Conservation (phyloP, 2,797 vertebrate genomes). For the Oryzias sinensis region DNA sequence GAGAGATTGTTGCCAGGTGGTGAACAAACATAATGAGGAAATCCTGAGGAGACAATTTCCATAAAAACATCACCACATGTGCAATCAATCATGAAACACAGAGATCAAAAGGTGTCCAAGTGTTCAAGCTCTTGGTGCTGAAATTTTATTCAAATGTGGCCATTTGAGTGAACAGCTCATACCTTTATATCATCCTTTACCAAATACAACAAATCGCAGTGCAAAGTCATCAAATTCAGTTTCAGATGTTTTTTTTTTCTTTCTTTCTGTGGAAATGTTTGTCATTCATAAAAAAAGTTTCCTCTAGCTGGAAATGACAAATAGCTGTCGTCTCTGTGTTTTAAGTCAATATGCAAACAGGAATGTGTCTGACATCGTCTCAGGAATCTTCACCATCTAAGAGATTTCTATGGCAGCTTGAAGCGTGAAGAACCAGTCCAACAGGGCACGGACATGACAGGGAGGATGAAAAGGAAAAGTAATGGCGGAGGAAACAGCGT, state of each 20-base stretch:
- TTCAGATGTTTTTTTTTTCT: not conserved
- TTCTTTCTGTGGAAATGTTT: not conserved
- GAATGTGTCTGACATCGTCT: slow-evolving; percentile 16
- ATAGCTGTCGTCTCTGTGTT: not conserved
- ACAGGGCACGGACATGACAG: slow-evolving; percentile 30
- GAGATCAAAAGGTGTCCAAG: slow-evolving; percentile 9
- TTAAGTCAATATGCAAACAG: slow-evolving; percentile 12
- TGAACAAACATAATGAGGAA: slow-evolving; percentile 95
- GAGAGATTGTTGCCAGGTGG: slow-evolving; percentile 85
- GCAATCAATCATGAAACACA: not conserved
- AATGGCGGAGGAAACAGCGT: slow-evolving; percentile 62
- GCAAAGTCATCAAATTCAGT: not conserved
- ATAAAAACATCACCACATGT: slow-evolving; percentile 20
- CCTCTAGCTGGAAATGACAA: no score
- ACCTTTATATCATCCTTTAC: slow-evolving; percentile 3
- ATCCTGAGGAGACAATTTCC: slow-evolving; percentile 80
- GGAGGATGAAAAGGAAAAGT: slow-evolving; percentile 53
- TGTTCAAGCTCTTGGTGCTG: not conserved
- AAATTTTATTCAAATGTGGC: not conserved
- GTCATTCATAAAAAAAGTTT: not conserved
- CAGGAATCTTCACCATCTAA: slow-evolving; percentile 27
- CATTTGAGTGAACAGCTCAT: not conserved
- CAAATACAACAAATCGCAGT: not conserved
- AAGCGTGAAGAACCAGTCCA: slow-evolving; percentile 44
- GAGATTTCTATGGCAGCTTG: slow-evolving; percentile 24